Conservation (phyloP, 2,888 invertebrate species). For the Mellilla xanthometata region DNA sequence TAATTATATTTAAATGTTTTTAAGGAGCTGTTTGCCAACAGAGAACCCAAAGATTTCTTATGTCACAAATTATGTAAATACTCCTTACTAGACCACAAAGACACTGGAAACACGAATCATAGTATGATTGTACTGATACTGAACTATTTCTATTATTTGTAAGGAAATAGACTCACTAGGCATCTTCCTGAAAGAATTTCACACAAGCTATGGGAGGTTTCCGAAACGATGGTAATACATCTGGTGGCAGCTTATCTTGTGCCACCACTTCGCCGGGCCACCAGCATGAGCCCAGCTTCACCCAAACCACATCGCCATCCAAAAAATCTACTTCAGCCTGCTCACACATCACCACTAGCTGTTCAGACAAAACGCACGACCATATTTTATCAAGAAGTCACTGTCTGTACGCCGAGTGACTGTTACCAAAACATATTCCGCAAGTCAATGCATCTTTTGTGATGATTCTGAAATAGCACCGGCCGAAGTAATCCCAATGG, state of each 20-base stretch:
- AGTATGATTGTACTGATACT: background rate
- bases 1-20: too few relatives aligned
- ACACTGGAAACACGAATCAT: background rate
- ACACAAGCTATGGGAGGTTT: constrained; percentile 91
- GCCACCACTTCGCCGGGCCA: constrained; percentile 92
- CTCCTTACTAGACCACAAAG: background rate
- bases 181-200: constrained; percentile 92
- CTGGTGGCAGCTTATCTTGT: constrained; percentile 85
- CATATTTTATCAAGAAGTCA: constrained; percentile 71
- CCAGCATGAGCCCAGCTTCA: constrained; percentile 91
- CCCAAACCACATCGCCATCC: constrained; percentile 93
- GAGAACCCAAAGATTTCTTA: constrained; percentile 9
- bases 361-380: constrained; percentile 73
- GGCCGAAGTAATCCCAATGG: constrained; percentile 34
- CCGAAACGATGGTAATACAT: constrained; percentile 84
- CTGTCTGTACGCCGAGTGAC: constrained; percentile 66
- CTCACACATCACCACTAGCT: constrained; percentile 85
- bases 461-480: constrained; percentile 35
- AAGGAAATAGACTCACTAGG: constrained; percentile 86
- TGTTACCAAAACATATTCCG: constrained; percentile 58
- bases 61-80: constrained; percentile 43
- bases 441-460: constrained; percentile 36
- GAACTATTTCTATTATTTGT: background rate
- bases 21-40: background rate
- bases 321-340: constrained; percentile 85